Evolutionary conservation across 1,140 invertebrate species (phyloP).

Genomic region (Sogatella furcifera): DNA sequence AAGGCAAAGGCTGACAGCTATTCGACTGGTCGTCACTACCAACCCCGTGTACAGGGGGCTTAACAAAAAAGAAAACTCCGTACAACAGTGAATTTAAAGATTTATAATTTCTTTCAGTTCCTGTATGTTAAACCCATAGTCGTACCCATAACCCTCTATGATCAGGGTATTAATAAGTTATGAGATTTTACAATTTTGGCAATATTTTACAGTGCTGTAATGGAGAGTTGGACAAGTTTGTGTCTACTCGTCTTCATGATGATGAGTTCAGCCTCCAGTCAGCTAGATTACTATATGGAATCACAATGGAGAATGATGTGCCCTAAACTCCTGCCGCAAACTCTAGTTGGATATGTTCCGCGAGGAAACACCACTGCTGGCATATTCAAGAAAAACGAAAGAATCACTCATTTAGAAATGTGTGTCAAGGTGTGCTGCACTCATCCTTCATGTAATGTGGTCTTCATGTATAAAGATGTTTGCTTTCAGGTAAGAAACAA

Average conservation of each 20-base stretch:
- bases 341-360: constrained; percentile 26
- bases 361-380: constrained; percentile 46
- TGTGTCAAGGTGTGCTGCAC: constrained; percentile 65
- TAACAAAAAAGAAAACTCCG: too few relatives aligned
- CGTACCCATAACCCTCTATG: too few relatives aligned
- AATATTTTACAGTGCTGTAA: not conserved
- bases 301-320: constrained; percentile 15
- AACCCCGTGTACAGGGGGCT: too few relatives aligned
- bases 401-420: constrained; percentile 41
- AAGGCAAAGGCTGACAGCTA: too few relatives aligned
- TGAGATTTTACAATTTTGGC: too few relatives aligned
- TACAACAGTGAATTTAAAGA: too few relatives aligned
- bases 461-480: constrained; percentile 58
- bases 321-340: constrained; percentile 15
- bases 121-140: too few relatives aligned
- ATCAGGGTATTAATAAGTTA: too few relatives aligned
- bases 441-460: constrained; percentile 58
- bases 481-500: constrained; percentile 54
- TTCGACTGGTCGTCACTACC: too few relatives aligned
- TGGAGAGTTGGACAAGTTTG: not conserved
- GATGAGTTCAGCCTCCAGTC: not conserved
- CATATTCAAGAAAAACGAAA: constrained; percentile 43
- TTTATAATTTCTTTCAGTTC: too few relatives aligned
- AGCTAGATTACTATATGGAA: constrained; percentile 7
- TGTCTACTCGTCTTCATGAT: not conserved